phyloP scores from a whole-genome alignment of 2,797 vertebrate species.

The Rhabdophis nuchalis region DNA sequence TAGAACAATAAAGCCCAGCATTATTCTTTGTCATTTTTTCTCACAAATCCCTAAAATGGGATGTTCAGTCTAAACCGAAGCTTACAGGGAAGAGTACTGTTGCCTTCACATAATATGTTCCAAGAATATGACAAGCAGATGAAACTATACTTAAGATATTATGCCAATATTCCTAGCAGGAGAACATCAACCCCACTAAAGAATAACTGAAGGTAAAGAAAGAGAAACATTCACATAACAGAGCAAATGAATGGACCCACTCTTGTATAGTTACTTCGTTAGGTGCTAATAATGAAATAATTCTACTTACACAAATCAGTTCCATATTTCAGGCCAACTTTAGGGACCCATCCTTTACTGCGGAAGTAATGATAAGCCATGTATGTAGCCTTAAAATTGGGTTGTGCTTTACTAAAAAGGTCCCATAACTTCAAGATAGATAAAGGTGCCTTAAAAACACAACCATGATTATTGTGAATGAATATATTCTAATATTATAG shows the following conservation, averaged over 20 bases:
- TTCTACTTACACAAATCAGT: conserved; percentile 84
- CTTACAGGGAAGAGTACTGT: not conserved
- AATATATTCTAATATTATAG: not conserved
- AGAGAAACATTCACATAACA: too few relatives aligned
- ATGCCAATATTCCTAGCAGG: not conserved
- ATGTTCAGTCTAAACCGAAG: not conserved
- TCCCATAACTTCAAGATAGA: conserved; percentile 83
- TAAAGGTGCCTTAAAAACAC: conserved; percentile 77
- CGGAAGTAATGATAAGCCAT: conserved; percentile 88
- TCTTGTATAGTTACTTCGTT: not conserved
- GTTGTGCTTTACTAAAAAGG: conserved; percentile 72
- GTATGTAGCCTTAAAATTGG: conserved; percentile 80
- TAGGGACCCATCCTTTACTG: conserved; percentile 92
- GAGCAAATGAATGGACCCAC: not conserved
- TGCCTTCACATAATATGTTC: not conserved
- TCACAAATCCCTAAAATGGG: not conserved
- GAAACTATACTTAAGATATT: not conserved
- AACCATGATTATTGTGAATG: not conserved
- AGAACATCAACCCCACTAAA: not conserved
- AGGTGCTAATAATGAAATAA: not conserved
- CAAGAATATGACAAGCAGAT: not conserved
- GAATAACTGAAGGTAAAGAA: not conserved
- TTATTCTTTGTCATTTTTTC: not conserved
- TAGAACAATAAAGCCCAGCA: not conserved
- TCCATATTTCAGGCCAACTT: conserved; percentile 90